Base-by-base conservation (phyloP, 2,797 vertebrate species). In the Garrulus glandarius region DNA sequence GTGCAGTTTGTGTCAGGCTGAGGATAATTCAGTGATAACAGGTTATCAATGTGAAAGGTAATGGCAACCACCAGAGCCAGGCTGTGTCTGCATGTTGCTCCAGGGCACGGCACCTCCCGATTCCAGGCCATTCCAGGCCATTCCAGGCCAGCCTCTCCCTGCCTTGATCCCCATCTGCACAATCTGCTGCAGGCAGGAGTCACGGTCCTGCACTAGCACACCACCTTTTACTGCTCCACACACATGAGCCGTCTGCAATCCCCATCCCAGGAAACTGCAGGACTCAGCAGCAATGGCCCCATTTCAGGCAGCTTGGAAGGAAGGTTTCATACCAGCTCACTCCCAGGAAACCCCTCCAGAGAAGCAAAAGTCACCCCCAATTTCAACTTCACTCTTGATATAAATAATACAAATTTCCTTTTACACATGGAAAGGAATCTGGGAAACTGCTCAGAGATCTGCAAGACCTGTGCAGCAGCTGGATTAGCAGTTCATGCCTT, bases 21-120 rank as follows among this genome's bases (percentile, higher is more conserved):
- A 92, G 95, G 98, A 98, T 98, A 98, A 98, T 98, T 98, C 96
- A 98, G 97, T 98, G 99, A 98, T 98, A 99, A 98, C 98, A 97
- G 97, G 98, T 97, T 98, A 98, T 98, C 98, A 96, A 96, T 97
- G 84, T 90, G 97, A 97, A 67, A 95, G 97, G 97, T 97, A 98
- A 98, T 97, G 94, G 98, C 98, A 98, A 98, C 98, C 96, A 95
- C 75, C 94, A 97, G 91, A 77, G 74, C 59, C 37, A 24, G 32
- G 46, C 7, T 43, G 57, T 50, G 57, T 22, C 46, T 16, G 44
- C 32, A 34, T 34, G 59, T 59, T 77, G 59, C 74, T 43, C 74
- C 32, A 10, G 10, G 22, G 43, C 70, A 57, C 4, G 1, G 41
- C 41, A 10, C 44, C 34, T 41, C 29, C 5, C 10, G 1, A 15